These are phyloP conservation scores for Germaria angustata DNA, from an alignment of 2,888 invertebrate species.

Conservation along the genomic window DNA sequence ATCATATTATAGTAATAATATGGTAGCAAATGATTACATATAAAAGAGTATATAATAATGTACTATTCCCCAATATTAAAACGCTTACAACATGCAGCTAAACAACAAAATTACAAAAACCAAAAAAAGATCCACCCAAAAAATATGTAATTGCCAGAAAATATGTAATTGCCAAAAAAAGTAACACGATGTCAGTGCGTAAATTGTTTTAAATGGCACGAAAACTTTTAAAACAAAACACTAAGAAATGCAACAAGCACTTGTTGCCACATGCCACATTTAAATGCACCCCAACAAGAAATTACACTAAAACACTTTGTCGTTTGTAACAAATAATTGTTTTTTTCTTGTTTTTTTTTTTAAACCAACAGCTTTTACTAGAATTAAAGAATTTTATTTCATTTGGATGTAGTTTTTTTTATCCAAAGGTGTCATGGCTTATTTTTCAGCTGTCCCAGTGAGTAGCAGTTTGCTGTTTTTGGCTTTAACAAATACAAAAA, in stretches of 20 bases:
- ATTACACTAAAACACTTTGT: constrained; percentile 66
- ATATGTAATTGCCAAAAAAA: constrained; percentile 42
- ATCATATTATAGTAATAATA: too few relatives aligned
- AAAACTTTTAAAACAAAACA: constrained; percentile 35
- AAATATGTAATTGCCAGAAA: too few relatives aligned
- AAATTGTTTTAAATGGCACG: constrained; percentile 30
- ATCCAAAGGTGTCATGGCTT: constrained; percentile 60
- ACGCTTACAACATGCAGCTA: neutral
- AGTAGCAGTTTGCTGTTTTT: constrained; percentile 3
- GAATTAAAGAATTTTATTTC: constrained; percentile 30
- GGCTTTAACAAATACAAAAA: constrained; percentile 59
- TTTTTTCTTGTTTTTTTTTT: constrained; percentile 6
- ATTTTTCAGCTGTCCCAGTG: constrained; percentile 53
- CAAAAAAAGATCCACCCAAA: constrained; percentile 34
- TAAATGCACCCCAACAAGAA: constrained; percentile 61
- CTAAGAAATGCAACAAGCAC: constrained; percentile 69
- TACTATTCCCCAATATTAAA: neutral
- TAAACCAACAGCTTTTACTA: constrained; percentile 30
- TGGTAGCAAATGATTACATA: too few relatives aligned
- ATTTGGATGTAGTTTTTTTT: neutral
- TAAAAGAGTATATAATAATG: too few relatives aligned
- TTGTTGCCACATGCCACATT: constrained; percentile 71
- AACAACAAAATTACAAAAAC: constrained; percentile 7
- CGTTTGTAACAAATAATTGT: constrained; percentile 65
- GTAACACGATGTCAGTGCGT: constrained; percentile 47